phyloP scores from a whole-genome alignment of 2,113 vertebrate species.

The Pan paniscus region DNA sequence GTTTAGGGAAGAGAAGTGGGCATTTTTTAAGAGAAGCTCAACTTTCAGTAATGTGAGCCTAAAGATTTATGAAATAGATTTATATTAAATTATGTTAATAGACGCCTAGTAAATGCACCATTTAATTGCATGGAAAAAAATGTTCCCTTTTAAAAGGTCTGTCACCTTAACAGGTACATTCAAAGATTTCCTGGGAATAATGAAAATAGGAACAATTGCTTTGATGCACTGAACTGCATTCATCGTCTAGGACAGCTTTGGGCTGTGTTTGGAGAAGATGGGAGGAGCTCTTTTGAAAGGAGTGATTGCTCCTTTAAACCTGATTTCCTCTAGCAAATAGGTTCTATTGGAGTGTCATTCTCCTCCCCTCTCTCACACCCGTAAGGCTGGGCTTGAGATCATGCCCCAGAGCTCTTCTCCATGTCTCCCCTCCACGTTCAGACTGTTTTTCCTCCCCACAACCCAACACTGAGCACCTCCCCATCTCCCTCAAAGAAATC shows the following conservation, averaged over 20 bases:
- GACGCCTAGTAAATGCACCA: constrained; percentile 73
- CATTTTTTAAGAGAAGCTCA: constrained; percentile 54
- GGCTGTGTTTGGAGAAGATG: constrained; percentile 60
- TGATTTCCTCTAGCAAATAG: constrained; percentile 55
- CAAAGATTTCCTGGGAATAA: constrained; percentile 77
- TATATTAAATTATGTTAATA: constrained; percentile 82
- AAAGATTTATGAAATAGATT: constrained; percentile 81
- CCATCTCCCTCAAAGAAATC: neutral
- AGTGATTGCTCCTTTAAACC: constrained; percentile 70
- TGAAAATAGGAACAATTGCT: constrained; percentile 78
- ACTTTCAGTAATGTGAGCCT: constrained; percentile 76
- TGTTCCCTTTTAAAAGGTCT: constrained; percentile 76
- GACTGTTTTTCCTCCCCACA: too few relatives aligned
- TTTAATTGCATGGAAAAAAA: constrained; percentile 72
- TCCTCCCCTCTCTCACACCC: neutral
- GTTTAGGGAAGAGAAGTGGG: constrained; percentile 59
- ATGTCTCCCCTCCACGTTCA: neutral
- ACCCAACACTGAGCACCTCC: neutral
- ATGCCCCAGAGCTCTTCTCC: neutral
- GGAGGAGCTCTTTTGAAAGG: constrained; percentile 68
- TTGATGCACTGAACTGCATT: constrained; percentile 68
- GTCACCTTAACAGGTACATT: constrained; percentile 79
- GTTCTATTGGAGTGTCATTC: constrained; percentile 5
- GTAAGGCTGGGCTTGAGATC: neutral
- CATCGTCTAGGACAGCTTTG: constrained; percentile 57